These are phyloP conservation scores for Carcharodon carcharias DNA, from an alignment of 2,797 vertebrate species.

Conservation along the genomic window DNA sequence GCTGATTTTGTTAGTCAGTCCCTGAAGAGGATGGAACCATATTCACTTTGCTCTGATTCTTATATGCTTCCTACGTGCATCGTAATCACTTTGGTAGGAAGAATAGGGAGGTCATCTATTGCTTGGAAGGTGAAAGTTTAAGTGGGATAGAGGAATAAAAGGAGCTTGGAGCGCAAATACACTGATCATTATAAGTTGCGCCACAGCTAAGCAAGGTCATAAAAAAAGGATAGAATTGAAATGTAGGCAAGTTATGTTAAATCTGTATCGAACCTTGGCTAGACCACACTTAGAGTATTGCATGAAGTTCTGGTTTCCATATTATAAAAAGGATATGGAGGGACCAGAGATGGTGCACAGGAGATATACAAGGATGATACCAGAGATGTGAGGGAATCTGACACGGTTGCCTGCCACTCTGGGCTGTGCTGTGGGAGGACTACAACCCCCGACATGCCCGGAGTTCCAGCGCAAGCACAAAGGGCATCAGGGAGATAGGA, in stretches of 20 bases:
- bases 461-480: too few species aligned
- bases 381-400: not conserved
- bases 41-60: not conserved
- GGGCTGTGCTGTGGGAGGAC: too few species aligned
- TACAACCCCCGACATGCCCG: too few species aligned
- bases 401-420: too few species aligned
- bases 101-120: not conserved
- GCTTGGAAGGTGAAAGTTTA: not conserved
- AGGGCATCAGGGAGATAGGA: too few species aligned
- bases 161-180: not conserved
- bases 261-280: not conserved
- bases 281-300: not conserved
- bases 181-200: not conserved
- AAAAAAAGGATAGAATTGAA: not conserved
- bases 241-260: not conserved
- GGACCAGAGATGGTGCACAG: not conserved
- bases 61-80: not conserved
- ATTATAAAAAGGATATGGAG: not conserved
- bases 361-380: not conserved
- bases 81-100: not conserved
- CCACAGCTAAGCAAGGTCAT: not conserved
- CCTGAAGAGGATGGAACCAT: too few species aligned
- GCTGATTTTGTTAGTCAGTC: not conserved
- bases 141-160: not conserved
- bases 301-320: not conserved